These are phyloP conservation scores for Bombus soroeensis DNA, from an alignment of 1,140 invertebrate species.

Conservation along the genomic window DNA sequence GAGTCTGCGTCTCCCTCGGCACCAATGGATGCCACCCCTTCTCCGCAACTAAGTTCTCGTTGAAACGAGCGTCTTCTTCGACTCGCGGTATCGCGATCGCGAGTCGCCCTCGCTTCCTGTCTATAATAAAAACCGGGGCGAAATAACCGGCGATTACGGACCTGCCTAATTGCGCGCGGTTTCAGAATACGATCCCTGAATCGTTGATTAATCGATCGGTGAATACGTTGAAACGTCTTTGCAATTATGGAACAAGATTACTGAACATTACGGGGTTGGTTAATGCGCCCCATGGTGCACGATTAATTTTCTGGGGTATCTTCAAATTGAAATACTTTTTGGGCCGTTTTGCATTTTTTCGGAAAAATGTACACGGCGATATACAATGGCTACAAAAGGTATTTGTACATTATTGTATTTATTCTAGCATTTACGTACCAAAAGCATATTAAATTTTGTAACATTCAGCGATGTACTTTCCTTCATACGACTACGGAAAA, in stretches of 20 bases:
- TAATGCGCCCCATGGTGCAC: background rate
- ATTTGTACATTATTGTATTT: no score
- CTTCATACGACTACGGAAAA: no score
- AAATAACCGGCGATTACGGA: conserved; percentile 6
- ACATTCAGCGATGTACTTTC: no score
- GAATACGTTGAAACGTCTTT: conserved; percentile 7
- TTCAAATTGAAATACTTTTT: background rate
- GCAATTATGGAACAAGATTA: conserved; percentile 1
- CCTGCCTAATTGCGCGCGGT: background rate
- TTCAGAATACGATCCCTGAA: background rate
- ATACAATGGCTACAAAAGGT: background rate
- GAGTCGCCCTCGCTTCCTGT: background rate
- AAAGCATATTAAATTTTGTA: no score
- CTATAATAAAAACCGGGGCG: no score
- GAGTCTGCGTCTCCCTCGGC: conserved; percentile 57
- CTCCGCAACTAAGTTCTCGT: background rate
- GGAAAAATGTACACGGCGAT: background rate
- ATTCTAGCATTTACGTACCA: no score
- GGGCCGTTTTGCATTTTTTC: background rate
- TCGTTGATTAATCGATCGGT: conserved; percentile 8
- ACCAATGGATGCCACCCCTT: conserved; percentile 48
- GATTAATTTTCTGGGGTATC: background rate
- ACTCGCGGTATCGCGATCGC: background rate
- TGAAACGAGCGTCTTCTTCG: no score
- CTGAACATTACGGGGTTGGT: background rate